Conservation (phyloP, 2,113 vertebrate genomes). For the Picathartes gymnocephalus region DNA sequence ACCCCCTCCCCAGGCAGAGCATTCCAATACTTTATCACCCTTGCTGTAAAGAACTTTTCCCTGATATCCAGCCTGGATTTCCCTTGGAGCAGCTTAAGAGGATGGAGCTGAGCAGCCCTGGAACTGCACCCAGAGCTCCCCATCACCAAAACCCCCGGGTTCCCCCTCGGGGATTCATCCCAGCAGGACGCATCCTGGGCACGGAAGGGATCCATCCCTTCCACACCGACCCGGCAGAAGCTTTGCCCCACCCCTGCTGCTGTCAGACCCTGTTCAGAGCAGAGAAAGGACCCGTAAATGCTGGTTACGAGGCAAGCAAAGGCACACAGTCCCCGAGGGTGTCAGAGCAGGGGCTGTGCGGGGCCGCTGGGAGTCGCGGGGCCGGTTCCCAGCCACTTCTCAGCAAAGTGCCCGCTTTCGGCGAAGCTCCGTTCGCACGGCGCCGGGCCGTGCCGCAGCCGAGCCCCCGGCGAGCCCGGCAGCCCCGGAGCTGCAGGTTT, state of each 20-base stretch:
- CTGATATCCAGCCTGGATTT: too few species aligned
- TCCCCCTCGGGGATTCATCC: neutral
- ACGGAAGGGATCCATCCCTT: fast-evolving
- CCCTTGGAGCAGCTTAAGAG: too few species aligned
- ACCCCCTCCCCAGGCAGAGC: too few species aligned
- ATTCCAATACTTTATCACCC: too few species aligned
- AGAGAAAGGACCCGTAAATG: fast-evolving
- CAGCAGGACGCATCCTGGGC: fast-evolving
- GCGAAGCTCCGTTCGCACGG: neutral
- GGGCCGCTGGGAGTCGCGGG: neutral
- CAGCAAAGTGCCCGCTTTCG: neutral
- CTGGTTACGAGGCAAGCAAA: neutral
- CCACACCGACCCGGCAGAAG: fast-evolving
- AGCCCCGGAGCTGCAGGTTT: neutral
- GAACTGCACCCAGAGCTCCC: neutral
- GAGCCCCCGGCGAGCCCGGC: neutral
- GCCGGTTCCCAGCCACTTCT: neutral
- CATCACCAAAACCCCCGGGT: fast-evolving
- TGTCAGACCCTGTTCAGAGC: fast-evolving
- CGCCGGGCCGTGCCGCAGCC: neutral
- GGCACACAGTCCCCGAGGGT: fast-evolving
- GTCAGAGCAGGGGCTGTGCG: fast-evolving
- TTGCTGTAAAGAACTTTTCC: too few species aligned
- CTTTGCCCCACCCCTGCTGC: neutral
- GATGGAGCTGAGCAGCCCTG: neutral